phyloP scores from a whole-genome alignment of 1,140 invertebrate species.

The Penaeus vannamei region DNA sequence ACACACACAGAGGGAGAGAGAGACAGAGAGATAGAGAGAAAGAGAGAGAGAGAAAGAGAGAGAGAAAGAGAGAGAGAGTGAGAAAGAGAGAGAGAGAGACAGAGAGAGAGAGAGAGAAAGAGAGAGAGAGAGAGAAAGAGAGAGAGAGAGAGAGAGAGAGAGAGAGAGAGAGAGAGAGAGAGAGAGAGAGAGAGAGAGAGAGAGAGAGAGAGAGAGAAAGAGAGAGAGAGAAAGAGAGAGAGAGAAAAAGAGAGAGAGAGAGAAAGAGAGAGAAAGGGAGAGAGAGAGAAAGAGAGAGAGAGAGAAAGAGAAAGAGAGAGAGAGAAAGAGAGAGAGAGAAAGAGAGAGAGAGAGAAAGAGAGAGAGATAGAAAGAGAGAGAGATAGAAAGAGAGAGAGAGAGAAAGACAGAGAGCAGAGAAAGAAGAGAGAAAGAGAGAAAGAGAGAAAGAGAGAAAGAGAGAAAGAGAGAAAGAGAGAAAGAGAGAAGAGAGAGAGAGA shows the following conservation, averaged over 20 bases:
- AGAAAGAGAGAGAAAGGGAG: not conserved
- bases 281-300: not conserved
- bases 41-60: not conserved
- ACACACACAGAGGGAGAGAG: no score
- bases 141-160: not conserved
- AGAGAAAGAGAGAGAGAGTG: not conserved
- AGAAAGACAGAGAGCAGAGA: no score
- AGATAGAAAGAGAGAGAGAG: no score
- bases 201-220: not conserved
- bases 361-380: no score
- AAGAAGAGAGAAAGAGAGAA: no score
- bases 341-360: not conserved
- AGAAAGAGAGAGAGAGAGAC: not conserved
- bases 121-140: not conserved
- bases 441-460: no score
- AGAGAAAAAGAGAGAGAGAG: not conserved
- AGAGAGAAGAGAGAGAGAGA: no score
- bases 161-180: not conserved
- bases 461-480: no score
- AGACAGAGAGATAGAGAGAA: constrained; percentile 21
- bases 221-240: not conserved
- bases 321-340: not conserved
- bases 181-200: not conserved
- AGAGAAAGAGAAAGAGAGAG: not conserved
- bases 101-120: not conserved